Evolutionary conservation across 2,797 vertebrate species (phyloP).

Genomic region (Clarias fuscus): DNA sequence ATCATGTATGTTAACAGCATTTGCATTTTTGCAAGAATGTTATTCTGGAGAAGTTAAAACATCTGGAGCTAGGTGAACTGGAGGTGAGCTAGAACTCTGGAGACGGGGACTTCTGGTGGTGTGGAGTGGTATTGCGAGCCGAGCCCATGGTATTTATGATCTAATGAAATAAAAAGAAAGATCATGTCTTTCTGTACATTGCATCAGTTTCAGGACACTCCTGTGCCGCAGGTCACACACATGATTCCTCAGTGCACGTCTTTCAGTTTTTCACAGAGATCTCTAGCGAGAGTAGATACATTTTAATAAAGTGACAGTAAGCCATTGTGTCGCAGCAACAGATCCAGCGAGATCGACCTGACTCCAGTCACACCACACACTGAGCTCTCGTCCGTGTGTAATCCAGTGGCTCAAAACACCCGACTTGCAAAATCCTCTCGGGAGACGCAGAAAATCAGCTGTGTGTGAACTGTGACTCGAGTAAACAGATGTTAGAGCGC

Average conservation of each 20-base stretch:
- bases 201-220: neutral
- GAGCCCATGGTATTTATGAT: neutral
- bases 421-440: neutral
- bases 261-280: neutral
- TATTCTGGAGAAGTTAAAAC: no score
- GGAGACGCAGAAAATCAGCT: neutral
- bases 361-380: neutral
- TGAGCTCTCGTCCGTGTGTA: neutral
- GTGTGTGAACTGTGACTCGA: neutral
- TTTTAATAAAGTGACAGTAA: neutral
- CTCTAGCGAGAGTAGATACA: neutral
- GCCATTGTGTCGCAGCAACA: neutral
- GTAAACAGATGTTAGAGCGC: neutral
- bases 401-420: no score
- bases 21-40: neutral
- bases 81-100: neutral
- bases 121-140: neutral
- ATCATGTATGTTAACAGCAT: neutral
- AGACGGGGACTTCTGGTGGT: constrained; percentile 4
- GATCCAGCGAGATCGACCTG: neutral
- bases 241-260: neutral
- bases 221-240: neutral
- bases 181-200: neutral
- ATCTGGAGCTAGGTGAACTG: neutral
- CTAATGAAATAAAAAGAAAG: neutral